Evolutionary conservation across 2,113 vertebrate genomes (phyloP).

Genomic region (Ibidorhyncha struthersii): DNA sequence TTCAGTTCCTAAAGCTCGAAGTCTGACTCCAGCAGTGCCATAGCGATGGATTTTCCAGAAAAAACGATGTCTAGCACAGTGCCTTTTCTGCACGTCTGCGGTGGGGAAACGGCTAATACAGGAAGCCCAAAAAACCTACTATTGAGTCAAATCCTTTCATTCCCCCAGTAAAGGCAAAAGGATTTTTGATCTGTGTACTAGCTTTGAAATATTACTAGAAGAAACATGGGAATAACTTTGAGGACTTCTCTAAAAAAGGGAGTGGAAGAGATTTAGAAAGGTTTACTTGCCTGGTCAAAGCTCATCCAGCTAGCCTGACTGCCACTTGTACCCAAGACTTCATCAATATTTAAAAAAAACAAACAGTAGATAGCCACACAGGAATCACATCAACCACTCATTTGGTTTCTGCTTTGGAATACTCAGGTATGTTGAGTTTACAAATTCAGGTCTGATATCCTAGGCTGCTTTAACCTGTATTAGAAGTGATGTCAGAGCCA

Average conservation of each 20-base stretch:
- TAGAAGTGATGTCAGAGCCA: neutral
- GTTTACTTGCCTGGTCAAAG: neutral
- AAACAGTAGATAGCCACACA: neutral
- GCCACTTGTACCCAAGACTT: neutral
- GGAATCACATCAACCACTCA: neutral
- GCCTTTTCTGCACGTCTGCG: neutral
- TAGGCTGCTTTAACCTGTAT: neutral
- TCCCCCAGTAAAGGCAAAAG: neutral
- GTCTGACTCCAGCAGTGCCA: neutral
- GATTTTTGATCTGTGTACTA: neutral
- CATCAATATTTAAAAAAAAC: neutral
- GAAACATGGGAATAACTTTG: neutral
- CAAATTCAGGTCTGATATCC: neutral
- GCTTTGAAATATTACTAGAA: neutral
- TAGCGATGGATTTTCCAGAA: neutral
- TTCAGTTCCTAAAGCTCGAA: neutral
- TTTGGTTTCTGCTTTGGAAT: neutral
- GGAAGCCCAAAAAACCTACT: neutral
- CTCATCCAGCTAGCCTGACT: neutral
- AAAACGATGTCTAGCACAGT: neutral
- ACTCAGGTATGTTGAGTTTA: neutral
- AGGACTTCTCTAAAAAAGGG: neutral
- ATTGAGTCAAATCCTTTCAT: neutral
- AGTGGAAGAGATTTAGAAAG: neutral
- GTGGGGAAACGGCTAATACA: neutral